Evolutionary conservation across 2,797 vertebrate species (phyloP).

Genomic region (Emys orbicularis): DNA sequence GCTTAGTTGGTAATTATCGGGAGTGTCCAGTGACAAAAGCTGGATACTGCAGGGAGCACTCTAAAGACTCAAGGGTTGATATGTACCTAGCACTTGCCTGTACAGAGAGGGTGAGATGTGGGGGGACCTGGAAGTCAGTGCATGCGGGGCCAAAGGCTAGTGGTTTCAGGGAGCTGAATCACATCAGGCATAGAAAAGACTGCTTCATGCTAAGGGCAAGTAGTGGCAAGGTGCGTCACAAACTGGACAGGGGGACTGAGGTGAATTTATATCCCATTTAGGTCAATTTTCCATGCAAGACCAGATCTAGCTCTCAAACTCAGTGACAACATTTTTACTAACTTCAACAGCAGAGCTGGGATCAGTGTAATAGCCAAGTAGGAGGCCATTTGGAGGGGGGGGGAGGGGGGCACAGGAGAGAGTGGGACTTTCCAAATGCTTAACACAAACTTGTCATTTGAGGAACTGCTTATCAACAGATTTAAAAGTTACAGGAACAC

Average conservation of each 20-base stretch:
- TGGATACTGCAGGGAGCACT: not conserved
- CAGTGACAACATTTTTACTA: not conserved
- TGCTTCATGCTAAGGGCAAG: not conserved
- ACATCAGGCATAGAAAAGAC: not conserved
- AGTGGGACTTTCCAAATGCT: not conserved
- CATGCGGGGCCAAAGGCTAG: not conserved
- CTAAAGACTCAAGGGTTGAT: not conserved
- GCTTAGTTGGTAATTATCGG: not conserved
- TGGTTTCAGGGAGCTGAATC: not conserved
- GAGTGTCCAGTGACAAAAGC: not conserved
- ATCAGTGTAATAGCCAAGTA: not conserved
- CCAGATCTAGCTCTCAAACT: not conserved
- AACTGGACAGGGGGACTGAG: not conserved
- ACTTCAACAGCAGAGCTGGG: accelerated
- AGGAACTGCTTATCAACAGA: not conserved
- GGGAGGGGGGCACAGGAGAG: not conserved
- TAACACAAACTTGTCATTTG: not conserved
- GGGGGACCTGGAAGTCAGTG: not conserved
- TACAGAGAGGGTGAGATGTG: not conserved
- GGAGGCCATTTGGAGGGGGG: not conserved
- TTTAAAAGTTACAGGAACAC: not conserved
- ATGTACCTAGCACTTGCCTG: not conserved
- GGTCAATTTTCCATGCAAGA: not conserved
- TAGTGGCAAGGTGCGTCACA: not conserved
- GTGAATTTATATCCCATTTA: not conserved